Evolutionary conservation across 2,888 invertebrate species (phyloP).

Genomic region (Strigamia maritima): DNA sequence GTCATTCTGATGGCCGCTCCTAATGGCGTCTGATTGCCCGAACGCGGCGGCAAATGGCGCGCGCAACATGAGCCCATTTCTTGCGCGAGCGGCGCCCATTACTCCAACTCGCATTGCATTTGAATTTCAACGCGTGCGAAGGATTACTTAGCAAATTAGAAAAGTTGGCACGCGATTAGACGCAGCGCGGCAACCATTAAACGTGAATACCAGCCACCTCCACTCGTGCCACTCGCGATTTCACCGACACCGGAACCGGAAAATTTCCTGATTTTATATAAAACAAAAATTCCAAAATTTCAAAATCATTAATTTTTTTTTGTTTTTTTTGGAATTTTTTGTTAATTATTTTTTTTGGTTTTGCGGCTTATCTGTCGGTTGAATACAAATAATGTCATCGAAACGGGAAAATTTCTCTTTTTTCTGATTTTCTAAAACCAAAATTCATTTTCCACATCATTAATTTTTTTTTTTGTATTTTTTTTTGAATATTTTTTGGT

Average conservation of each 20-base stretch:
- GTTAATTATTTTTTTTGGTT: too few species aligned
- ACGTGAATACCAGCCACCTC: not conserved
- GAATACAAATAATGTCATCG: too few species aligned
- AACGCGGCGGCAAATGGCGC: slow-evolving; percentile 39
- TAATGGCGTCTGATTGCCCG: slow-evolving; percentile 41
- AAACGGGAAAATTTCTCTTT: too few species aligned
- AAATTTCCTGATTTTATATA: too few species aligned
- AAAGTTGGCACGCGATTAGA: slow-evolving; percentile 37
- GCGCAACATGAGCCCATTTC: slow-evolving; percentile 40
- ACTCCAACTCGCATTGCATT: slow-evolving; percentile 43
- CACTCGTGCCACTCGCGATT: not conserved
- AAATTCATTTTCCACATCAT: too few species aligned
- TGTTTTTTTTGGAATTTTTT: too few species aligned
- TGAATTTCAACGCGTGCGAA: slow-evolving; percentile 43
- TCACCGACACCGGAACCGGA: not conserved
- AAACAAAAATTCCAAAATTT: too few species aligned
- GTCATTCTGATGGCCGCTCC: slow-evolving; percentile 41
- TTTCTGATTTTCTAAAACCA: too few species aligned
- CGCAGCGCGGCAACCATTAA: slow-evolving; percentile 11
- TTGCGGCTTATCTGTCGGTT: too few species aligned
- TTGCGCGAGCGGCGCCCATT: slow-evolving; percentile 40
- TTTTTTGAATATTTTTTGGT: too few species aligned
- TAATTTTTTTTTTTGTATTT: too few species aligned
- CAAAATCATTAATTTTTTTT: too few species aligned
- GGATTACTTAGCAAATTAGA: slow-evolving; percentile 40